phyloP scores from a whole-genome alignment of 1,140 invertebrate genomes.

The Camponotus pennsylvanicus region DNA sequence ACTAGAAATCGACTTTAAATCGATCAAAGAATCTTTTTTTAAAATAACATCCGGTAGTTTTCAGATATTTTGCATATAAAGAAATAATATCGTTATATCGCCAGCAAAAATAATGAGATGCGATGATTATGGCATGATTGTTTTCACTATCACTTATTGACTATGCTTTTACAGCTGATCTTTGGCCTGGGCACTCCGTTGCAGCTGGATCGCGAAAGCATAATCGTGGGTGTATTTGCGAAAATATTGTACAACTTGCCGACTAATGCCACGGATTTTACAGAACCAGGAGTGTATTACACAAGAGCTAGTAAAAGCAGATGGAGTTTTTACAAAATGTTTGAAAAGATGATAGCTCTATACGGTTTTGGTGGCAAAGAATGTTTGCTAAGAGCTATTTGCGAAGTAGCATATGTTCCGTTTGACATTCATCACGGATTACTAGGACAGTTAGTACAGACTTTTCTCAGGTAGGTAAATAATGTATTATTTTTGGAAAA shows the following conservation, averaged over 20 bases:
- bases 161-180: conserved; percentile 86
- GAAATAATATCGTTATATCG: too few relatives aligned
- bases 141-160: too few relatives aligned
- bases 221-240: conserved; percentile 89
- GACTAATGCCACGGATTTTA: conserved; percentile 88
- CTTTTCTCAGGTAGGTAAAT: conserved; percentile 84
- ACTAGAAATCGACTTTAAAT: too few relatives aligned
- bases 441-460: conserved; percentile 84
- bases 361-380: conserved; percentile 82
- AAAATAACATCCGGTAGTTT: too few relatives aligned
- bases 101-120: too few relatives aligned
- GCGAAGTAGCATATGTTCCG: conserved; percentile 83
- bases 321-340: conserved; percentile 83
- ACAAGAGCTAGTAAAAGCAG: conserved; percentile 82
- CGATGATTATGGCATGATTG: too few relatives aligned
- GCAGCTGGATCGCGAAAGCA: conserved; percentile 88
- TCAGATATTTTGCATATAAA: too few relatives aligned
- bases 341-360: conserved; percentile 77
- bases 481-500: neutral
- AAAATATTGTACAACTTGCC: conserved; percentile 89
- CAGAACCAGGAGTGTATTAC: conserved; percentile 87
- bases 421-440: conserved; percentile 84
- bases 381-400: conserved; percentile 85
- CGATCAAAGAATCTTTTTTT: too few relatives aligned
- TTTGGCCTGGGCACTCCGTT: conserved; percentile 89